Evolutionary conservation across 1,140 invertebrate genomes (phyloP).

Genomic region (Scaptodrosophila lebanonensis): DNA sequence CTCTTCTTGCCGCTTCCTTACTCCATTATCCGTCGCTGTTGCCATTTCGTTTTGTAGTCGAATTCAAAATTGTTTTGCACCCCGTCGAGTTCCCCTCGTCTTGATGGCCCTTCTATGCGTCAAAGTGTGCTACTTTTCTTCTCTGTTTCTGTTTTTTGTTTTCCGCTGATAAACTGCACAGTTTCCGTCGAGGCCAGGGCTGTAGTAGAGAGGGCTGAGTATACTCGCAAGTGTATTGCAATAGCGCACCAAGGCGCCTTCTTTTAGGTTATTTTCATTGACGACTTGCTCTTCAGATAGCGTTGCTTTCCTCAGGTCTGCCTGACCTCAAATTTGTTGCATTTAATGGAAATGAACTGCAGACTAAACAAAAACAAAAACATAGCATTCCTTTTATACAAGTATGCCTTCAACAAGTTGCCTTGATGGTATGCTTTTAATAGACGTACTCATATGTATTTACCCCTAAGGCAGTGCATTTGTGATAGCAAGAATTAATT

Average conservation of each 20-base stretch:
- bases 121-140: conserved; percentile 36
- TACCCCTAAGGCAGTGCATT: conserved; percentile 43
- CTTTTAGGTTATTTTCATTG: too few relatives aligned
- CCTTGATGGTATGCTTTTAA: too few relatives aligned
- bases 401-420: conserved; percentile 49
- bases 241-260: too few relatives aligned
- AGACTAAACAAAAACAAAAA: conserved; percentile 37
- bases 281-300: neutral
- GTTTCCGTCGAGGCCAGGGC: neutral
- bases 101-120: neutral
- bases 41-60: conserved; percentile 83
- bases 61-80: conserved; percentile 51
- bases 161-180: conserved; percentile 24
- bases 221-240: too few relatives aligned
- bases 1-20: conserved; percentile 5
- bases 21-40: conserved; percentile 82
- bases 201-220: neutral
- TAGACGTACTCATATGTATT: too few relatives aligned
- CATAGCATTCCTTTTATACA: conserved; percentile 39
- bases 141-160: conserved; percentile 16
- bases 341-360: conserved; percentile 9
- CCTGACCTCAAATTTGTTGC: conserved; percentile 13
- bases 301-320: neutral
- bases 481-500: conserved; percentile 49
- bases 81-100: conserved; percentile 40